phyloP scores from a whole-genome alignment of 2,888 invertebrate genomes.

The Diarsia brunnea region DNA sequence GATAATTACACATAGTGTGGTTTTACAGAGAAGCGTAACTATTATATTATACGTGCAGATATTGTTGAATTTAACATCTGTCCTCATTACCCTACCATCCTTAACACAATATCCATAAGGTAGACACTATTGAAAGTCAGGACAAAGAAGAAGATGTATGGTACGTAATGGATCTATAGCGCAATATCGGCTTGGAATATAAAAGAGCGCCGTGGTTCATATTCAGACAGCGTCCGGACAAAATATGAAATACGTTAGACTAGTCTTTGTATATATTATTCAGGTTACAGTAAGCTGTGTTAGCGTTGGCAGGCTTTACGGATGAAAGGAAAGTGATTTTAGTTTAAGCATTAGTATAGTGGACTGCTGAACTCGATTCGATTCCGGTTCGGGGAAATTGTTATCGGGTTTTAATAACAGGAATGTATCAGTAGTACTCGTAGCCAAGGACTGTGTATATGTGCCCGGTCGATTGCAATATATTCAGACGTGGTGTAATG shows the following conservation, averaged over 20 bases:
- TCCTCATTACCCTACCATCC: not conserved
- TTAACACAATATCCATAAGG: constrained; percentile 2
- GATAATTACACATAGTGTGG: no score
- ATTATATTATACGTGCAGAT: not conserved
- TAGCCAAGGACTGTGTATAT: no score
- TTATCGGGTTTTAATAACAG: no score
- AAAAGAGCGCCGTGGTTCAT: constrained; percentile 59
- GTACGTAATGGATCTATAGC: constrained; percentile 69
- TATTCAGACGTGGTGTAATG: no score
- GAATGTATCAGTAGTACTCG: no score
- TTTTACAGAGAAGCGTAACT: no score
- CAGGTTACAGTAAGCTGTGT: constrained; percentile 14
- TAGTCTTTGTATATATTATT: constrained; percentile 50
- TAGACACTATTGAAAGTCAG: constrained; percentile 49
- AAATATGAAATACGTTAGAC: constrained; percentile 59
- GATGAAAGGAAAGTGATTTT: not conserved
- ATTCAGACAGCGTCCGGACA: constrained; percentile 51
- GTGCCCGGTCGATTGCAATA: no score
- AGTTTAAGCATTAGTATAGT: no score
- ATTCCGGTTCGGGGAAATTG: no score
- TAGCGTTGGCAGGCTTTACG: not conserved
- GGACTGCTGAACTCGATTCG: no score
- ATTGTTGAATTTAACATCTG: not conserved
- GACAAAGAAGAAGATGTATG: constrained; percentile 53
- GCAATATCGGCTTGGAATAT: constrained; percentile 64